Evolutionary conservation across 2,888 invertebrate species (phyloP), one percentile per base, ranked within the genome.

Genomic region (Onchidella celtica): DNA sequence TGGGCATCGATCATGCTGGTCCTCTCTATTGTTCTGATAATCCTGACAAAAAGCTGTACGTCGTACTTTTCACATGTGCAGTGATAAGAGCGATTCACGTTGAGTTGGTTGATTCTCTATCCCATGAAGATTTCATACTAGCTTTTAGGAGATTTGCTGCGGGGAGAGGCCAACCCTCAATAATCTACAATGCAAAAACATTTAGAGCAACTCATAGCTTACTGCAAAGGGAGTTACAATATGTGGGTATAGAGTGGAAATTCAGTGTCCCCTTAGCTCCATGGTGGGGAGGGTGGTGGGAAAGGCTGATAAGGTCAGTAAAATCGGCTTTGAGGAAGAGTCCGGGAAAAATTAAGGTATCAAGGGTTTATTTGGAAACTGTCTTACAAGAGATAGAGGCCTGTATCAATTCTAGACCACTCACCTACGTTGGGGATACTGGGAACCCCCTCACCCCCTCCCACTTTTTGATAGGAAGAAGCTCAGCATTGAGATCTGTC

Each of bases 271-370:
- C 78, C 11, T 17, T 24, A 9, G 47, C n/a, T 40, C 78, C 82
- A 65, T 78, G 73, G 78, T 79, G 73, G 78, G 82, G 78, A 73
- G 82, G 82, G 0, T 82, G 82, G 82, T 78, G 82, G 78, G 82
- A 79, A 38, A 72, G 57, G 4, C 36, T 82, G 1, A 38, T 82
- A 0, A 27, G 65, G 17, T 78, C 77, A 0, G 40, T 69, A 29
- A 82, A 82, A 32, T 32, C 47, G 2, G 78, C 40, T 34, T 29
- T 76, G 36, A 21, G 70, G 11, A 70, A 70, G 34, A 24, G 32
- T n/a, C 9, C 21, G 2, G 68, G 68, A 34, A 68, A 36, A 38
- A 68, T n/a, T 21, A 32, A 2, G 11, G 68, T 32, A 38, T 36
- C 68, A 21, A 68, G 32, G 24, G n/a, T 14, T 2, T 3, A 72